Percentiles rank a stretch among this genome's conserved stretches.
These are phyloP conservation scores for Pachymerium ferrugineum DNA, from an alignment of 2,888 invertebrate genomes.

Conservation along the genomic window DNA sequence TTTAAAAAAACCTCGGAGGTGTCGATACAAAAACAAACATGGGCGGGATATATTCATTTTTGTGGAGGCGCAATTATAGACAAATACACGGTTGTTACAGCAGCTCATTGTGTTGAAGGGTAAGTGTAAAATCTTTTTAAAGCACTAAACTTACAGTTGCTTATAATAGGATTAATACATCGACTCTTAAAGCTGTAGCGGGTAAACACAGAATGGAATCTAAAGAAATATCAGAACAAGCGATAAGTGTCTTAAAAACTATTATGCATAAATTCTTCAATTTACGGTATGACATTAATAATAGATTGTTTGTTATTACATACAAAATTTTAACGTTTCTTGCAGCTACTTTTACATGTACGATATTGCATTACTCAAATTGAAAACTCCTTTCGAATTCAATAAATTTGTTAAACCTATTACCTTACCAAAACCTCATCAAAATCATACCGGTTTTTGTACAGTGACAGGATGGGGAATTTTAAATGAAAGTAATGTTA, in stretches of 20 bases:
- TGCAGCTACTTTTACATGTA: neutral
- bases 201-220: neutral
- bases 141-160: too few relatives aligned
- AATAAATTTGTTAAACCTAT: neutral
- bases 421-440: neutral
- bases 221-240: neutral
- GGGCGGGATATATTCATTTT: too few relatives aligned
- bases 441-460: neutral
- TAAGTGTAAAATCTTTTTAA: too few relatives aligned
- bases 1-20: too few relatives aligned
- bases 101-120: too few relatives aligned
- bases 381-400: neutral
- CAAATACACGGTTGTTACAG: too few relatives aligned
- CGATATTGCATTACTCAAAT: neutral
- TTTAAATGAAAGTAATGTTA: neutral
- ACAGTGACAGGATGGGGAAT: neutral
- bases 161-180: too few relatives aligned
- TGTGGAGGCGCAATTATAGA: too few relatives aligned
- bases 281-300: neutral
- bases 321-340: neutral
- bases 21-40: too few relatives aligned
- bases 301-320: too few relatives aligned
- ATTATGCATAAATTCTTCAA: neutral
- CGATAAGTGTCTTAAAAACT: neutral
- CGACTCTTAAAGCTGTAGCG: neutral